Evolutionary conservation across 2,797 vertebrate species (phyloP).

Genomic region (Denticeps clupeoides): DNA sequence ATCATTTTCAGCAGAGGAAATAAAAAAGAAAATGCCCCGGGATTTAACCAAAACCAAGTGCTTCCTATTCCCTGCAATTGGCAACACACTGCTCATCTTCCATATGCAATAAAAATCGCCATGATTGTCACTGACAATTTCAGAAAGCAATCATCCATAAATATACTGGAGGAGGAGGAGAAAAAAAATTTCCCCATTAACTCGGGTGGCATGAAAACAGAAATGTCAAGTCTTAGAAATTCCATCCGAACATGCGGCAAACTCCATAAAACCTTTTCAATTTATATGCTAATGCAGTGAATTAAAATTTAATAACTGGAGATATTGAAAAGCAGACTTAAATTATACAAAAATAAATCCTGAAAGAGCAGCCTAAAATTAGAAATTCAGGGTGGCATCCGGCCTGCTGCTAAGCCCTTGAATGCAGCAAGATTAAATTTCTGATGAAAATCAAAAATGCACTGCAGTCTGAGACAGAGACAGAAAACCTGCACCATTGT

Average conservation of each 20-base stretch:
- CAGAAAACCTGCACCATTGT: constrained; percentile 87
- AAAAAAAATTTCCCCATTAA: constrained; percentile 38
- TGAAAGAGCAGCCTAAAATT: constrained; percentile 99
- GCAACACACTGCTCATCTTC: constrained; percentile 3
- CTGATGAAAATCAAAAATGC: constrained; percentile 84
- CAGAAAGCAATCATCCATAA: constrained; percentile 36
- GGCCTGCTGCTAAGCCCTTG: constrained; percentile 89
- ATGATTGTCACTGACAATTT: constrained; percentile 4
- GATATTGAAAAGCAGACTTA: constrained; percentile 98
- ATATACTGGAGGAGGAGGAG: constrained; percentile 27
- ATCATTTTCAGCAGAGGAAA: too few species aligned
- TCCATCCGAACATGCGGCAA: constrained; percentile 69
- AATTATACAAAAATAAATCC: constrained; percentile 99
- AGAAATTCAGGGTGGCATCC: constrained; percentile 96
- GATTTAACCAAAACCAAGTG: too few species aligned
- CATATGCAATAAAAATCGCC: constrained; percentile 39
- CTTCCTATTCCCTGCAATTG: neutral
- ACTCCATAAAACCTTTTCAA: constrained; percentile 98
- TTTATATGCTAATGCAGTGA: constrained; percentile 99
- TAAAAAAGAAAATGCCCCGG: too few species aligned
- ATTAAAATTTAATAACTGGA: constrained; percentile 99
- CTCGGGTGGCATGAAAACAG: constrained; percentile 45
- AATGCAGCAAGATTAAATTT: constrained; percentile 86
- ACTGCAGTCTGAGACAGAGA: constrained; percentile 67
- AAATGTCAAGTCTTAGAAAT: constrained; percentile 61